phyloP scores from a whole-genome alignment of 2,888 invertebrate species.

The Axea sp. region DNA sequence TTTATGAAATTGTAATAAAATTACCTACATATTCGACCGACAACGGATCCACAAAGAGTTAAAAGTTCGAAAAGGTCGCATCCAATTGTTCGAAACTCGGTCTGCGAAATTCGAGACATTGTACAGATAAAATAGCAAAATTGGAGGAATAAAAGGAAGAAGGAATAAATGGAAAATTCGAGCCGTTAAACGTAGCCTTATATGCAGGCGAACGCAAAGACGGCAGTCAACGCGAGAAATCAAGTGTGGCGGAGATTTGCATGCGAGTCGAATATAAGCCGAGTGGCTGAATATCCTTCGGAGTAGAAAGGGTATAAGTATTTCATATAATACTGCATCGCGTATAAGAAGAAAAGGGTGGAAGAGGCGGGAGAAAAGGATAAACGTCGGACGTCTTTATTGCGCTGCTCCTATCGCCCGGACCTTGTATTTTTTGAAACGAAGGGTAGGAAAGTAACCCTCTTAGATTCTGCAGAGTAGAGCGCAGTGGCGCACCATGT shows the following conservation, averaged over 20 bases:
- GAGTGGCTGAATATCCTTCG: constrained; percentile 71
- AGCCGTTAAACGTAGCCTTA: constrained; percentile 55
- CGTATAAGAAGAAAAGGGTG: constrained; percentile 63
- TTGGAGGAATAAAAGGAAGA: constrained; percentile 42
- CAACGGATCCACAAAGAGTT: constrained; percentile 9
- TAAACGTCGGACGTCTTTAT: constrained; percentile 56
- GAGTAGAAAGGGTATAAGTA: constrained; percentile 71
- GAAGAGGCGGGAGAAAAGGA: constrained; percentile 37
- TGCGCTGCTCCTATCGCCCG: constrained; percentile 52
- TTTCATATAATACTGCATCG: constrained; percentile 72
- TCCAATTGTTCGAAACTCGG: constrained; percentile 36
- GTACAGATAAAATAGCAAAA: constrained; percentile 47
- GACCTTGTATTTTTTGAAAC: constrained; percentile 61
- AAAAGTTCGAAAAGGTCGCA: constrained; percentile 17
- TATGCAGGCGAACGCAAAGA: constrained; percentile 55
- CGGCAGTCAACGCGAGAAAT: constrained; percentile 71
- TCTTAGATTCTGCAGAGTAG: constrained; percentile 61
- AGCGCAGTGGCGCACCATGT: constrained; percentile 61
- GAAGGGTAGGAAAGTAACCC: constrained; percentile 61
- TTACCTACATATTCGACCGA: too few species aligned
- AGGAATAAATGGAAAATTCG: constrained; percentile 49
- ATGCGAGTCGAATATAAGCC: constrained; percentile 76
- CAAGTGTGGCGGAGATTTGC: constrained; percentile 77
- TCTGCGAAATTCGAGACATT: constrained; percentile 33
- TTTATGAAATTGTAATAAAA: too few species aligned